Base-by-base conservation (phyloP, 2,113 vertebrate species). In the Tringa solitaria region DNA sequence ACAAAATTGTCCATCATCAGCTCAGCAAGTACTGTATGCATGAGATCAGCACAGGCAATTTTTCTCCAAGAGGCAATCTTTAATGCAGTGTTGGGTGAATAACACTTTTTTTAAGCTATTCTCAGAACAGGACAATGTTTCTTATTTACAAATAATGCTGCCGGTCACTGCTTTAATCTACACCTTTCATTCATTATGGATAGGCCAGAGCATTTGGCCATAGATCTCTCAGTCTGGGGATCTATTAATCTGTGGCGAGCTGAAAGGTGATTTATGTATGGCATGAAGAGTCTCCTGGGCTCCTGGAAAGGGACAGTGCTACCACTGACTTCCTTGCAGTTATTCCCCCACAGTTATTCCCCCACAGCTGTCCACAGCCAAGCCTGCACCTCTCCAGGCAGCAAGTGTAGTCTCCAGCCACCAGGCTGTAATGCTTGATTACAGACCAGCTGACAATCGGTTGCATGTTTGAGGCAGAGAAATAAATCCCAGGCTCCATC, bases 101-200 rank as follows among this genome's bases (percentile, higher is more conserved):
- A 72, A 87, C 59, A 48, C 57, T 53, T 86, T 76, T 67, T 89
- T 69, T 33, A 91, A 96, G 77, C 45, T 86, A 17, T 63, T 83
- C 54, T 94, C 50, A 83, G 59, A 91, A 74, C 28, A 88, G 46
- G 50, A 63, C 54, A 77, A 70, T 91, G 75, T 87, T 93, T 94
- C 89, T 85, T 94, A 85, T 50, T 93, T 96, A 90, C 60, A 95
- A 67, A 90, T 83, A 83, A 88, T 56, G 48, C 51, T 2, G 0
- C 12, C 1, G 4, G 73, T 86, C 72, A 84, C 39, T 83, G 54
- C 41, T 93, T 93, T 88, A 96, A 93, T 94, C 79, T 83, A 80
- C 73, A 84, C 57, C 59, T 86, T 94, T 73, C 75, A 85, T 77
- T 90, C 78, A 60, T 93, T 67, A 90, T 93, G 51, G 83, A 93